Evolutionary conservation across 1,140 invertebrate genomes (phyloP).

Genomic region (Liolophura sinensis): DNA sequence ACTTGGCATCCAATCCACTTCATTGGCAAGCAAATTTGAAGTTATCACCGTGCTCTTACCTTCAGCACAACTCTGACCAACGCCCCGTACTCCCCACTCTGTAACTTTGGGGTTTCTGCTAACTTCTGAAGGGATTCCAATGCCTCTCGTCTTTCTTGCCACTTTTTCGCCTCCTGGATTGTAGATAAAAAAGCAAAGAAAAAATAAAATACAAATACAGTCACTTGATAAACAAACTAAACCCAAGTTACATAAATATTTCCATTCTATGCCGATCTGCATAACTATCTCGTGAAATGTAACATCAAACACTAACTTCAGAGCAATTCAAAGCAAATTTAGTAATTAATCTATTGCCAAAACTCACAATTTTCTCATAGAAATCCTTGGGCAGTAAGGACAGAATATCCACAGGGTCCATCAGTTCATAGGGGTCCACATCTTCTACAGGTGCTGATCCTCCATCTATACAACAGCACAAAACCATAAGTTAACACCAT

Average conservation of each 20-base stretch:
- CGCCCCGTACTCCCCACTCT: constrained; percentile 91
- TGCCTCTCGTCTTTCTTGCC: constrained; percentile 94
- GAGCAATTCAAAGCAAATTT: background rate
- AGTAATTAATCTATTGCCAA: background rate
- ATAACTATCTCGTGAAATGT: no score
- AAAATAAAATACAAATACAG: background rate
- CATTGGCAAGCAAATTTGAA: background rate
- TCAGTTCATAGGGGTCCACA: constrained; percentile 87
- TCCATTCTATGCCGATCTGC: background rate
- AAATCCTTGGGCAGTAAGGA: constrained; percentile 94
- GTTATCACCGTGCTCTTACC: constrained; percentile 60
- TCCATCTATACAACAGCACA: constrained; percentile 15
- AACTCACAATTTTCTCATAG: constrained; percentile 75
- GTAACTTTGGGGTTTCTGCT: constrained; percentile 81
- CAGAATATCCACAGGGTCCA: constrained; percentile 91
- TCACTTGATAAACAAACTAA: background rate
- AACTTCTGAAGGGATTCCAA: constrained; percentile 75
- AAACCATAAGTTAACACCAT: background rate
- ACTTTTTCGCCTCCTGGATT: constrained; percentile 90
- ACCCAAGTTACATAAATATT: background rate
- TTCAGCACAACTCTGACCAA: constrained; percentile 86
- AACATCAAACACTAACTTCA: background rate
- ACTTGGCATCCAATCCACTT: no score
- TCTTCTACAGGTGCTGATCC: constrained; percentile 64
- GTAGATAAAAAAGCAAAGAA: background rate